Evolutionary conservation across 1,140 invertebrate species (phyloP), one percentile per base, ranked within the genome.

Genomic region (Meloidogyne chitwoodi): DNA sequence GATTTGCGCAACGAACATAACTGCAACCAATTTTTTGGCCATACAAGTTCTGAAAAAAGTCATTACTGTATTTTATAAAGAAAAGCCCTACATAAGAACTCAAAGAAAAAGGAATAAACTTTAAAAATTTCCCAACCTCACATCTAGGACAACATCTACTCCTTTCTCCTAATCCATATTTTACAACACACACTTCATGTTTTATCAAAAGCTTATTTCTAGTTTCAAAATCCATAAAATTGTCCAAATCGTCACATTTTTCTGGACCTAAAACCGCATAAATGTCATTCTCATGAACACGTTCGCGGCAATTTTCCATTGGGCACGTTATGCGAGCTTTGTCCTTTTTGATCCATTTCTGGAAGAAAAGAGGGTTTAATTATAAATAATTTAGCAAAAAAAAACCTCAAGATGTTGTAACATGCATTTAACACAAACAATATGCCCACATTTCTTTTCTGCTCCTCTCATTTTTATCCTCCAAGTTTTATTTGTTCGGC

Each of bases 1-100:
- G 65, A 66, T 79, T 79, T 29, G 77, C 48, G 44, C 77, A 79
- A n/a, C 77, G 66, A 11, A 79, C 77, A 48, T 69, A 78, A 5
- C 69, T 70, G 31, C 77, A 79, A 56, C 77, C 77, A 26, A 66
- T 63, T 34, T 75, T 78, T 34, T 79, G 44, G 16, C 64, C 67
- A 16, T 79, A 79, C 8, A 79, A 31, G n/a, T 79, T 80, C 77
- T 77, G 19, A n/a, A 31, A 38, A 12, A 11, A 26, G 1, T 65
- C 2, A 22, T 66, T 66, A 19, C 16, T 66, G 27, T 38, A 19
- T 14, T 66, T 66, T 19, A 19, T 14, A 19, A 16, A 16, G 3
- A 48, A 19, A 5, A 12, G 31, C 31, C 31, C 10, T 34, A 4
- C 10, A 4, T 34, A 34, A 10, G 31, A 34, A 4, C 10, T 34